Evolutionary conservation across 2,113 vertebrate genomes (phyloP).

Genomic region (Pelodiscus sinensis): DNA sequence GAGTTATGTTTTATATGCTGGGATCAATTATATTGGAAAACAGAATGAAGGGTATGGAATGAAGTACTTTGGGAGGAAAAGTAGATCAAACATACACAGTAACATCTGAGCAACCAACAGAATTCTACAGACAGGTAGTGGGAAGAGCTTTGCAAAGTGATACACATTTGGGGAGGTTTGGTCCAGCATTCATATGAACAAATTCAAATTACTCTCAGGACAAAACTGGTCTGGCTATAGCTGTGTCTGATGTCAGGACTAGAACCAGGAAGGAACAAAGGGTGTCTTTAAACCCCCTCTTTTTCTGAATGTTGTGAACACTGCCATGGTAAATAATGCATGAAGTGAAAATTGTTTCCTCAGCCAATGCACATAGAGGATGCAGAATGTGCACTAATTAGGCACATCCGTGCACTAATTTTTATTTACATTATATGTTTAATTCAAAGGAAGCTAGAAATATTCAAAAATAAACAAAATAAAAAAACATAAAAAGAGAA

Average conservation of each 20-base stretch:
- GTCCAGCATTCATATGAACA: neutral
- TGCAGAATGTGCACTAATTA: conserved; percentile 46
- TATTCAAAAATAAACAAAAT: conserved; percentile 1
- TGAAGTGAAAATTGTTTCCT: conserved; percentile 68
- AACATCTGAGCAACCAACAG: neutral
- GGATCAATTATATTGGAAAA: conserved; percentile 43
- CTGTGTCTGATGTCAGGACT: neutral
- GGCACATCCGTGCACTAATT: conserved; percentile 53
- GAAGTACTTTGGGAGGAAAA: neutral
- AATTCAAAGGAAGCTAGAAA: conserved; percentile 49
- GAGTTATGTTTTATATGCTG: neutral
- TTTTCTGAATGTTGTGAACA: conserved; percentile 57
- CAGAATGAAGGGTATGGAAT: accelerated
- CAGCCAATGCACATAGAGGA: conserved; percentile 58
- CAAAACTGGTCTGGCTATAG: neutral
- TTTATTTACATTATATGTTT: conserved; percentile 68
- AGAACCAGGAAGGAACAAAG: conserved; percentile 46
- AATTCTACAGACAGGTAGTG: neutral
- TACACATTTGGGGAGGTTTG: neutral
- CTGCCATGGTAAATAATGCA: conserved; percentile 68
- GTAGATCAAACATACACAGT: neutral
- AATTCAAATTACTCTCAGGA: neutral
- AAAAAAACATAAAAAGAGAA: neutral
- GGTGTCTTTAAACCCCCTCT: conserved; percentile 35
- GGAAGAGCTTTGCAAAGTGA: neutral